A percentile compares a stretch with the other conserved stretches of the same genome.
Conservation (phyloP, 2,797 vertebrate genomes). For the Capromys pilorides region DNA sequence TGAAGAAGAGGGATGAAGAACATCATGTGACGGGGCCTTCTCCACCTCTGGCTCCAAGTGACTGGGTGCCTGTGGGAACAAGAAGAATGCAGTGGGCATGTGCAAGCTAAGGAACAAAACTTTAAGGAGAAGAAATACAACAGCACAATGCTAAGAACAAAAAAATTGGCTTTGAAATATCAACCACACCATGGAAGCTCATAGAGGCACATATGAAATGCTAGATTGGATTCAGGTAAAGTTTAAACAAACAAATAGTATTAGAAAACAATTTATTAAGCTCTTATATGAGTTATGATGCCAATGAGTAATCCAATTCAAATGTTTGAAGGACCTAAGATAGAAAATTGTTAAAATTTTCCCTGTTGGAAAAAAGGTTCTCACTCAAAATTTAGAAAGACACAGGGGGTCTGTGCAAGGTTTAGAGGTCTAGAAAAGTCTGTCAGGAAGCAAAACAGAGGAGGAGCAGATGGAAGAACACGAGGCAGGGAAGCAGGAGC, state of each 20-base stretch:
- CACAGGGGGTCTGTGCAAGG: background rate
- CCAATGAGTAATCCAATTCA: constrained; percentile 23
- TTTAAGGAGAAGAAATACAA: constrained; percentile 57
- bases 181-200: constrained; percentile 63
- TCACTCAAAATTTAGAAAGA: background rate
- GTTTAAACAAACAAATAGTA: constrained; percentile 67
- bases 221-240: constrained; percentile 68
- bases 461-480: constrained; percentile 27
- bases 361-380: constrained; percentile 8
- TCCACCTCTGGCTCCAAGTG: constrained; percentile 86
- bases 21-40: constrained; percentile 84
- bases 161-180: constrained; percentile 74
- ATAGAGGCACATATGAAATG: constrained; percentile 63
- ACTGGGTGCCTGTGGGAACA: constrained; percentile 87
- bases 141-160: constrained; percentile 50
- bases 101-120: background rate
- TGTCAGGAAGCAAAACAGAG: constrained; percentile 44
- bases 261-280: constrained; percentile 79
- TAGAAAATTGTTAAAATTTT: constrained; percentile 46
- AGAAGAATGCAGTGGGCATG: constrained; percentile 74
- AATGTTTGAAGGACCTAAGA: constrained; percentile 52
- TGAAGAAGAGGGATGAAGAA: constrained; percentile 84
- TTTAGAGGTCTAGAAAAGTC: constrained; percentile 35
- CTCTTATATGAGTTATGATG: constrained; percentile 73
- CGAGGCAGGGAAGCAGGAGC: background rate